Evolutionary conservation across 2,797 vertebrate genomes (phyloP).

Genomic region (Caiman crocodilus): DNA sequence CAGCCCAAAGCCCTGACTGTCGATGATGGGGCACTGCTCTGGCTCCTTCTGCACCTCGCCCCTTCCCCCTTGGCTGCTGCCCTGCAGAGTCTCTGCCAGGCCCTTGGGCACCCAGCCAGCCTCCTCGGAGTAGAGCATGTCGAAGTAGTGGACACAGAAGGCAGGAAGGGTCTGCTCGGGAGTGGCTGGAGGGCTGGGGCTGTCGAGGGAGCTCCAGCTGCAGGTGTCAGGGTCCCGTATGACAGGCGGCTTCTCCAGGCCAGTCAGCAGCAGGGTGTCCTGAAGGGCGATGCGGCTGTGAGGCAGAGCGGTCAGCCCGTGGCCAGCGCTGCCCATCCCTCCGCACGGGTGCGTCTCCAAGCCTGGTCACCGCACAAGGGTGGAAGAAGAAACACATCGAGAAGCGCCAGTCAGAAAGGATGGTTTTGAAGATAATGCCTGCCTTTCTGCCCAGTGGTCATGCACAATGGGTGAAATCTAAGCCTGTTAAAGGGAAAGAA

Average conservation of each 20-base stretch:
- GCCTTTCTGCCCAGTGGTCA: constrained; percentile 45
- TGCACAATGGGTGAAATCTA: constrained; percentile 70
- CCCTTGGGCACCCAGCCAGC: constrained; percentile 87
- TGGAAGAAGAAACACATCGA: constrained; percentile 35
- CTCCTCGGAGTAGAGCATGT: constrained; percentile 91
- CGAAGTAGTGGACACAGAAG: constrained; percentile 92
- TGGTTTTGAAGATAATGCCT: not conserved
- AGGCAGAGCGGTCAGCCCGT: constrained; percentile 80
- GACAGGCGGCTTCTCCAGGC: constrained; percentile 74
- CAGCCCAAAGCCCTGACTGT: constrained; percentile 93
- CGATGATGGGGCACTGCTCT: constrained; percentile 92
- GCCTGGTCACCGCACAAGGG: constrained; percentile 62
- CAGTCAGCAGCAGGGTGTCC: constrained; percentile 79
- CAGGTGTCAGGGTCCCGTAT: constrained; percentile 60
- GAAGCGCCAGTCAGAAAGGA: constrained; percentile 50
- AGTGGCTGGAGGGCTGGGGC: constrained; percentile 80
- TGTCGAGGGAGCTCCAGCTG: constrained; percentile 84
- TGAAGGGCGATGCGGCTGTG: constrained; percentile 78
- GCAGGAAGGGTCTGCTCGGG: constrained; percentile 86
- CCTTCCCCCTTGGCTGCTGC: constrained; percentile 17
- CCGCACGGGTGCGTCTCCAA: constrained; percentile 2
- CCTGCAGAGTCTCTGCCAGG: constrained; percentile 69
- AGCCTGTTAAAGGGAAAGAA: constrained; percentile 81
- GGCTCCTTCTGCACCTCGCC: constrained; percentile 73
- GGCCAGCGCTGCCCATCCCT: constrained; percentile 89